Base-by-base conservation (phyloP, 2,888 invertebrate species). In the Apamea monoglypha region DNA sequence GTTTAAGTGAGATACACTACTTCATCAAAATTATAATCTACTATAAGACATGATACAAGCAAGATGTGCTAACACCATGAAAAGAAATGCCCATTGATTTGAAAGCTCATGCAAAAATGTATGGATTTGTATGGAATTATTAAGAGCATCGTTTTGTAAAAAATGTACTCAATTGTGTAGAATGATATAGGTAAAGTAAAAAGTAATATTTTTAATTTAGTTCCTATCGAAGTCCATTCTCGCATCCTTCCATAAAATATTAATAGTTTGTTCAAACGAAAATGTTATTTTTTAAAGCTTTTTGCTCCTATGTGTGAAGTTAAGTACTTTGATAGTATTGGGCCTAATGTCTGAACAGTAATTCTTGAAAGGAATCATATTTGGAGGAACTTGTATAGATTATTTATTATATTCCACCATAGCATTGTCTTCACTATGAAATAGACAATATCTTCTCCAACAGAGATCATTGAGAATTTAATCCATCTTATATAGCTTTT, bases 141-240 rank as follows among this genome's bases (percentile, higher is more conserved):
- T 77, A 77, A 79, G 83, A 86, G 83, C 79, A 86, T 87, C 70
- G 78, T 91, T 91, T 91, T 91, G 84, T 90, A 90, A 84, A 82
- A 87, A 82, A 85, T 86, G 83, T 89, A 91, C 75, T 81, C 87
- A 88, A 87, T 86, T 90, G 88, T 89, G 90, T 90, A 90, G 90
- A 82, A 87, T 83, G 77, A 86, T 76, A 82, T 63, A n/a, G n/a
- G n/a, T n/a, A 82, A 77, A 77, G 74, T 76, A 78, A 68, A 82
- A 76, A 71, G 66, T 85, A 36, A 76, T 80, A 75, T 67, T 86
- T 89, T 88, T 88, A 88, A 83, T 91, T 92, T 90, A 90, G 90
- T 92, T 92, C 90, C 90, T 90, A 91, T 90, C 89, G 77, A 90
- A 91, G 92, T 93, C 93, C 92, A 92, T 92, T 89, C 88, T 88